Evolutionary conservation across 2,113 vertebrate species (phyloP), one percentile per base, ranked within the genome.

Genomic region (Platysternon megacephalum): DNA sequence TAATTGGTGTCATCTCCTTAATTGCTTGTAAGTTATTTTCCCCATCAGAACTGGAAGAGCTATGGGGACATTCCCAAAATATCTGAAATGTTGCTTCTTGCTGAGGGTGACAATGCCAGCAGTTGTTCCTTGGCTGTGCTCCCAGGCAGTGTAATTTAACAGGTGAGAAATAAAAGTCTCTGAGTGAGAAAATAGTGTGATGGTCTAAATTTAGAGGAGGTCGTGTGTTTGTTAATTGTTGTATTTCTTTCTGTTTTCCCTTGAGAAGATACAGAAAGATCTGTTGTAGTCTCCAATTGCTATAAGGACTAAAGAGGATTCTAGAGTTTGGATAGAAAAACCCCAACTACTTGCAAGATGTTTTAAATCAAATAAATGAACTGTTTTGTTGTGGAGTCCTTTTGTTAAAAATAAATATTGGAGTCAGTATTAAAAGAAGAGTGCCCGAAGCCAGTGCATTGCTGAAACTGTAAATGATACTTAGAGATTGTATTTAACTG

Each of bases 131-230:
- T 97, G 96, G 96, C 96, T 89, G 49, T 90, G 88, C 94, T 97
- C 95, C 97, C 95, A 61, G 97, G 22, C 81, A 97, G 94, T 90
- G 86, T 97, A 96, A 97, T 97, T 97, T 97, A 97, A 96, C 96
- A 97, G 96, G 97, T 98, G 93, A 97, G 92, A 96, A 96, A 93
- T 87, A 72, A 96, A 96, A 96, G 46, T 94, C 85, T 95, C 52
- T 82, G 88, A 90, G 79, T 84, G 95, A 96, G 91, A 96, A 94
- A 96, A 82, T 92, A 92, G 94, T 93, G 94, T 46, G 91, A 94
- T 95, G 51, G 61, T 96, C 95, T 97, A 97, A 94, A 96, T 97
- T 95, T 95, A 96, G 96, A 95, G 87, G 2, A 78, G 93, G 90
- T 49, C 26, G 92, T 92, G 44, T 11, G 1, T 85, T 53, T 79